Base-by-base conservation (phyloP, 2,797 vertebrate species). In the Sebastes melanostomus region DNA sequence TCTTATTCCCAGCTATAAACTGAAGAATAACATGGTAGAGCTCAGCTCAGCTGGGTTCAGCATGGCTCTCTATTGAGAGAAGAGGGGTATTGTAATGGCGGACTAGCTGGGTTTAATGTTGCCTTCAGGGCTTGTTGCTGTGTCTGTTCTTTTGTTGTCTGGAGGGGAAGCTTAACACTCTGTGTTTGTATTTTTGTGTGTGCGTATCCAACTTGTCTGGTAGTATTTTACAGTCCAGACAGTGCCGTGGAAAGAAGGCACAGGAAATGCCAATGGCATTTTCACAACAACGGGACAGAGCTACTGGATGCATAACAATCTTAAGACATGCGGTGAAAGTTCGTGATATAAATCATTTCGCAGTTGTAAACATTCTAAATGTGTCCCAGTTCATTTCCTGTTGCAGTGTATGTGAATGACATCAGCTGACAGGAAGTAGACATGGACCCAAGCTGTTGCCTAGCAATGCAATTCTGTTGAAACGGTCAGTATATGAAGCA, bases 81-180 rank as follows among this genome's bases (percentile, higher is more conserved):
- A 85, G 84, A 79, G 80, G 50, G 81, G 86, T 82, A 88, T 88
- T 87, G 83, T 89, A 72, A 83, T 76, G 75, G 82, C 74, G 75
- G 86, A 85, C 66, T 66, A 88, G 86, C 77, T 27, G 77, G 85
- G 80, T 87, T 91, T 87, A 91, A 92, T 88, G 88, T 85, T 85
- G 90, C 84, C 90, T 90, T 87, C 70, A 3, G 92, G 88, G 63
- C 89, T 84, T 85, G 88, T 90, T 87, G 76, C 89, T 83, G 78
- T 75, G 86, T 91, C 86, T 87, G 81, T 89, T 83, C 85, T 88
- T 91, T 89, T 93, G 89, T 90, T 92, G 90, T 93, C 88, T 90
- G 82, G 76, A 86, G 79, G 75, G 66, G 73, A 90, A 88, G 83
- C 92, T 86, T 90, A 91, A 83, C 84, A 77, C 84, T 62, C 78